These are phyloP conservation scores for Drosophila ezoana DNA, from an alignment of 2,888 invertebrate species.

Conservation along the genomic window DNA sequence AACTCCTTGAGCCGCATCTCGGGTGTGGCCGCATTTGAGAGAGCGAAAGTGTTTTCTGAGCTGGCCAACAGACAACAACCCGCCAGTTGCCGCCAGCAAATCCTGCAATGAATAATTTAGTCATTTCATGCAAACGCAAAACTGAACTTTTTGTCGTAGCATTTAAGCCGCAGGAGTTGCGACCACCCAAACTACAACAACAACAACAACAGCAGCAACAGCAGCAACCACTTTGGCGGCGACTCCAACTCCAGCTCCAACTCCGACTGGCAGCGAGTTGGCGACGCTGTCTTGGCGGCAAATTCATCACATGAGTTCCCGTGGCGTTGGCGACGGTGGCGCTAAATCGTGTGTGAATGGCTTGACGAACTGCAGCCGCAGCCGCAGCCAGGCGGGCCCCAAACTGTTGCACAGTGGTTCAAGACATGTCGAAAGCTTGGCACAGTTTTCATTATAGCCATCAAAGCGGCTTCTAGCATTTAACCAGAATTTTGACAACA, in stretches of 20 bases:
- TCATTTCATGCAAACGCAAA: conserved; percentile 66
- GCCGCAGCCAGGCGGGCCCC: conserved; percentile 19
- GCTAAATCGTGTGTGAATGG: conserved; percentile 77
- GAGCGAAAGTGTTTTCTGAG: conserved; percentile 73
- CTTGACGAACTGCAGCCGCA: conserved; percentile 72
- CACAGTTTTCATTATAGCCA: too few relatives aligned
- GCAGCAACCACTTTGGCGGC: conserved; percentile 9
- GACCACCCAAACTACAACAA: conserved; percentile 64
- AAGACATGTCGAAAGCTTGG: neutral
- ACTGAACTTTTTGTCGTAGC: conserved; percentile 63
- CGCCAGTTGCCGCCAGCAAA: conserved; percentile 48
- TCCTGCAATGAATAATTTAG: conserved; percentile 81
- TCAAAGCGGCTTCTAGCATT: too few relatives aligned
- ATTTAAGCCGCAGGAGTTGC: conserved; percentile 78
- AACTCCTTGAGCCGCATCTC: conserved; percentile 25
- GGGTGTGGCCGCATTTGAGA: conserved; percentile 52
- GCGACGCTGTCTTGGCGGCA: conserved; percentile 73
- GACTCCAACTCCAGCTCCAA: neutral
- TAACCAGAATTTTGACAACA: too few relatives aligned
- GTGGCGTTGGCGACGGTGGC: conserved; percentile 62
- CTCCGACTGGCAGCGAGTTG: conserved; percentile 17
- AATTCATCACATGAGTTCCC: conserved; percentile 77
- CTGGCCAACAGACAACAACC: conserved; percentile 10
- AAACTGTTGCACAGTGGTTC: conserved; percentile 39
- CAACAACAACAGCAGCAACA: conserved; percentile 13